Percentiles rank a stretch among this genome's conserved stretches.
These are phyloP conservation scores for Galerucella calmariensis DNA, from an alignment of 2,888 invertebrate species.

Conservation along the genomic window DNA sequence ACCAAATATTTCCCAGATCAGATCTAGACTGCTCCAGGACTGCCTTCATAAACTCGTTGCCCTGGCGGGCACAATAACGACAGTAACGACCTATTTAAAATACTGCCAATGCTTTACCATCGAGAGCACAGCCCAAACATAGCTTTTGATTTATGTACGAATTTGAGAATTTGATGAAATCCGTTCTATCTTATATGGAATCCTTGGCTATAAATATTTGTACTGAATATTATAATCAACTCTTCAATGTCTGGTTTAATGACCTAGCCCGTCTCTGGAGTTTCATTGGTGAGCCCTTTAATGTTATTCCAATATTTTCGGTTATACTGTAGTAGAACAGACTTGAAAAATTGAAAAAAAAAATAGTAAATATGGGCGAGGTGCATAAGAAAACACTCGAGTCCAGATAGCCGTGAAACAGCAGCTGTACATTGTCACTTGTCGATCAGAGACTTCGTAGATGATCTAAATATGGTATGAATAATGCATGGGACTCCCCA, in stretches of 20 bases:
- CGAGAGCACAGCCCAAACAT: too few species aligned
- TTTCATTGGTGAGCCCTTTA: constrained; percentile 20
- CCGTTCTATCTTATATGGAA: too few species aligned
- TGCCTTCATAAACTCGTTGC: too few species aligned
- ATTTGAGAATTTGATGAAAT: too few species aligned
- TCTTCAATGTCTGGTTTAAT: neutral
- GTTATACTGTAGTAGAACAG: constrained; percentile 14
- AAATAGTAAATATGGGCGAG: constrained; percentile 43
- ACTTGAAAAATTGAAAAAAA: constrained; percentile 46
- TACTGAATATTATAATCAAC: too few species aligned
- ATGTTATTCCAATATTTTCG: constrained; percentile 34
- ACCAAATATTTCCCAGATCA: too few species aligned
- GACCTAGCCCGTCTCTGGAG: neutral
- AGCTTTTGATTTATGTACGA: too few species aligned
- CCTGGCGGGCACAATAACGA: too few species aligned
- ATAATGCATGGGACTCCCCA: constrained; percentile 61
- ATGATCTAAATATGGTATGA: constrained; percentile 62
- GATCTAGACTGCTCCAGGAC: too few species aligned
- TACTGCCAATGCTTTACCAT: too few species aligned
- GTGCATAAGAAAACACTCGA: constrained; percentile 60
- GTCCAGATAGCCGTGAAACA: constrained; percentile 61
- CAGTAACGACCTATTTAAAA: too few species aligned
- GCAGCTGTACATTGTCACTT: constrained; percentile 66
- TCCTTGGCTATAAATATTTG: too few species aligned
- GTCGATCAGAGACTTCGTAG: constrained; percentile 61